Percentiles rank a stretch among this genome's conserved stretches.
Conservation (phyloP, 2,888 invertebrate species). For the Trissoscelio sp. region DNA sequence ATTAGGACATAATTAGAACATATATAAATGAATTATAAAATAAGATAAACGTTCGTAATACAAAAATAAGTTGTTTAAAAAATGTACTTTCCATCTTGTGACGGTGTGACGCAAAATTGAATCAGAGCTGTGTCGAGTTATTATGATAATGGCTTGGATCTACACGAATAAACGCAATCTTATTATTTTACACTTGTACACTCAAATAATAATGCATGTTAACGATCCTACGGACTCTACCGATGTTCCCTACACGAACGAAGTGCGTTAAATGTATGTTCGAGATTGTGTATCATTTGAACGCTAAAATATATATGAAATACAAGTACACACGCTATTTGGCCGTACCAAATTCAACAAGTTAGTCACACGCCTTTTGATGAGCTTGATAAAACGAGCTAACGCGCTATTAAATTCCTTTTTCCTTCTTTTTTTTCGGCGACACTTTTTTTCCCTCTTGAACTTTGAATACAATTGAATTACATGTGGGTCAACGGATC, state of each 20-base stretch:
- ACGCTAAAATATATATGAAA: constrained; percentile 58
- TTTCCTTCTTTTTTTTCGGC: constrained; percentile 33
- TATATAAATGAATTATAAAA: not conserved
- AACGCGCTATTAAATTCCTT: constrained; percentile 56
- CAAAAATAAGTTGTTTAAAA: not conserved
- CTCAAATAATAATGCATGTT: constrained; percentile 12
- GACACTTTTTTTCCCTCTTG: constrained; percentile 33
- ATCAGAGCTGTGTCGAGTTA: no score
- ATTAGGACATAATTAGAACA: no score
- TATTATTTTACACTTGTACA: constrained; percentile 50
- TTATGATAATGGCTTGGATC: no score
- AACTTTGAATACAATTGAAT: constrained; percentile 56
- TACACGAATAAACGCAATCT: constrained; percentile 29
- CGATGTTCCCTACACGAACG: constrained; percentile 27
- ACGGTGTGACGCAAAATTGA: constrained; percentile 6
- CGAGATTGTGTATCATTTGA: constrained; percentile 44
- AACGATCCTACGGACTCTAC: constrained; percentile 24
- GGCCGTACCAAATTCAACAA: constrained; percentile 66
- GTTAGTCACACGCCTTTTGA: constrained; percentile 69
- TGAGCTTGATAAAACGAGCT: constrained; percentile 66
- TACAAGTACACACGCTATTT: constrained; percentile 64
- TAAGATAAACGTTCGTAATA: not conserved
- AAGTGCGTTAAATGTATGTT: constrained; percentile 56
- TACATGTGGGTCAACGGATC: constrained; percentile 43
- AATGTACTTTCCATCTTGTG: constrained; percentile 13